Evolutionary conservation across 2,113 vertebrate species (phyloP).

Genomic region (Brienomyrus brachyistius): DNA sequence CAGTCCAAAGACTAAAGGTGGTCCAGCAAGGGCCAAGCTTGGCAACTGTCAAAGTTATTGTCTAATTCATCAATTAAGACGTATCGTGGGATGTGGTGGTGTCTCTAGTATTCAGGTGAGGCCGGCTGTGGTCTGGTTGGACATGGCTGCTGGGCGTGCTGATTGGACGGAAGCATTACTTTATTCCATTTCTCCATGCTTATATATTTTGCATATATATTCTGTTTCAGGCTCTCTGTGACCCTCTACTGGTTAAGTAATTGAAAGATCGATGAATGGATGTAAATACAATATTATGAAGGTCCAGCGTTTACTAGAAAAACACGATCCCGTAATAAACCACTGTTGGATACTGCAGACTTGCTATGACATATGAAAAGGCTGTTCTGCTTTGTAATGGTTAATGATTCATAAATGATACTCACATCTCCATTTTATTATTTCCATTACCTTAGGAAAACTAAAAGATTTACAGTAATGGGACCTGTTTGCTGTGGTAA

Average conservation of each 20-base stretch:
- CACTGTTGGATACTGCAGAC: background rate
- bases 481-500: background rate
- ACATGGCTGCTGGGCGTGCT: background rate
- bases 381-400: constrained; percentile 4
- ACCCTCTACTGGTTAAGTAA: background rate
- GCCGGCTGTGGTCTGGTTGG: background rate
- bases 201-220: background rate
- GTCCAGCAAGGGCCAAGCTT: background rate
- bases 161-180: background rate
- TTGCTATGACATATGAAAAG: background rate
- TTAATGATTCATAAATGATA: constrained; percentile 4
- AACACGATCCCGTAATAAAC: background rate
- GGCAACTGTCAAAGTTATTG: background rate
- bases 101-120: background rate
- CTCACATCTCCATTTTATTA: background rate
- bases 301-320: background rate
- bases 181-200: background rate
- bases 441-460: constrained; percentile 5
- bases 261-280: background rate
- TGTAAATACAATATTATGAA: background rate
- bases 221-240: background rate
- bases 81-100: background rate
- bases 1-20: background rate
- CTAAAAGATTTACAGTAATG: constrained; percentile 12
- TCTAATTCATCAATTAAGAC: background rate